Evolutionary conservation across 2,888 invertebrate species (phyloP), one percentile per base, ranked within the genome.

Genomic region (Dendrolimus pini): DNA sequence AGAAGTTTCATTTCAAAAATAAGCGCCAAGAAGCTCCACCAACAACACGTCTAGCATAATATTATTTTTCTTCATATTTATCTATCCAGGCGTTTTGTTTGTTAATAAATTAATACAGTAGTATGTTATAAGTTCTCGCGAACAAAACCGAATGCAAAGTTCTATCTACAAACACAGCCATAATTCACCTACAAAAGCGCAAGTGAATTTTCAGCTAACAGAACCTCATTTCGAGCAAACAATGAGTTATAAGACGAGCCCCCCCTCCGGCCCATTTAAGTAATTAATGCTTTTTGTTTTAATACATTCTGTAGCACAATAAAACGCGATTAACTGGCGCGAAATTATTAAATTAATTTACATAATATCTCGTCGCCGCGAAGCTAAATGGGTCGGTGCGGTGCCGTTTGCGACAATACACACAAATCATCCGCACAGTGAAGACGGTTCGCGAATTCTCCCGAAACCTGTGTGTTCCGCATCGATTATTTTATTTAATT

Each of bases 261-360:
- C 47, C 47, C 47, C 30, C 30, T 30, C 30, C 55, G 58, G 60
- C 59, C 60, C 57, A 60, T 63, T 56, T 53, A 56, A 56, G 55
- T 61, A 60, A 61, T 60, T 58, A 63, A 65, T 59, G 59, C 59
- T 58, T 57, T 56, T 61, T 62, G 60, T 65, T 62, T 61, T 56
- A 57, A 61, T 62, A 59, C 42, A 62, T 66, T 64, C 61, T 56
- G 52, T 54, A 54, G 54, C 59, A 65, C 65, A 66, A 64, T 63
- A 61, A 58, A 57, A 58, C 55, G 58, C 56, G 55, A 60, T 61
- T 61, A 59, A 54, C 65, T 60, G 62, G 54, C 53, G 10, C 60
- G 62, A 62, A 66, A 68, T 67, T 66, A 66, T 59, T 60, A 61
- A 63, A 62, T 66, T 65, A 62, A 68, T 68, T 67, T 62, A 63